phyloP scores from a whole-genome alignment of 2,797 vertebrate genomes.

The Acanthurus lineatus region DNA sequence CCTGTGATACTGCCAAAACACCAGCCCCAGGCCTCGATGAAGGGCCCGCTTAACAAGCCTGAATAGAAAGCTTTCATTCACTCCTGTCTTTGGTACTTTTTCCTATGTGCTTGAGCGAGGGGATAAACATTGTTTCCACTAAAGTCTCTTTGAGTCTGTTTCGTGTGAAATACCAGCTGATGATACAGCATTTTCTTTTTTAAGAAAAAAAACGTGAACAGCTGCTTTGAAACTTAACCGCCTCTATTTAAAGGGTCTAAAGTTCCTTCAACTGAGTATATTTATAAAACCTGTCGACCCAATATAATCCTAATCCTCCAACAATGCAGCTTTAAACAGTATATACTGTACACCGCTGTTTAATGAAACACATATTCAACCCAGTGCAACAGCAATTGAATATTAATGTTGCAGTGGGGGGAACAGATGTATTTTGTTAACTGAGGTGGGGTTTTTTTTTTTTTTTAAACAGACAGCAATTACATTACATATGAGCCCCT shows the following conservation, averaged over 20 bases:
- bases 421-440: constrained; percentile 52
- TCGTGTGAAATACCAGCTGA: constrained; percentile 69
- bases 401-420: constrained; percentile 31
- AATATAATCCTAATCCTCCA: constrained; percentile 51
- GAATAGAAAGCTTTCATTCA: constrained; percentile 77
- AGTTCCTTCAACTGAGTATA: constrained; percentile 57
- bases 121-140: constrained; percentile 65
- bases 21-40: constrained; percentile 55
- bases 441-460: constrained; percentile 50
- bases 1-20: constrained; percentile 75
- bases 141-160: constrained; percentile 61
- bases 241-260: constrained; percentile 71
- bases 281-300: constrained; percentile 52
- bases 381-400: constrained; percentile 62
- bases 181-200: constrained; percentile 66
- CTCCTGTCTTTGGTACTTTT: constrained; percentile 82
- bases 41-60: constrained; percentile 60
- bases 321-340: constrained; percentile 61
- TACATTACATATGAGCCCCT: constrained; percentile 51
- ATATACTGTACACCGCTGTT: constrained; percentile 47
- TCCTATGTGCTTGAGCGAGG: constrained; percentile 77
- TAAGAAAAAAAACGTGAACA: constrained; percentile 67
- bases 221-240: constrained; percentile 87
- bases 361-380: constrained; percentile 54
- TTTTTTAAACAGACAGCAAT: constrained; percentile 39